Conservation (phyloP, 2,113 vertebrate species). For the human (Homo sapiens) region GRCh38 chr15:49038501-49039000, state of each 20-base stretch:
- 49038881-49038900: not conserved
- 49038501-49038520: not conserved
- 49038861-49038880: not conserved
- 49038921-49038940: not conserved
- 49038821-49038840: not conserved
- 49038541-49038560: not conserved
- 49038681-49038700: not conserved
- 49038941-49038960: conserved; percentile 42
- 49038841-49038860: conserved; percentile 26
- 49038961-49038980: conserved; percentile 36
- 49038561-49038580: not conserved
- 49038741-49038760: conserved; percentile 1
- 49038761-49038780: conserved; percentile 41
- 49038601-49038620: not conserved
- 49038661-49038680: not conserved
- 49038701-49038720: not conserved
- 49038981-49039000: conserved; percentile 29
- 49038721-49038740: not conserved
- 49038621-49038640: not conserved
- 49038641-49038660: not conserved
- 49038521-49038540: not conserved
- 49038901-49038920: not conserved
- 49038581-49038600: not conserved
- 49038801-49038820: conserved; percentile 10
- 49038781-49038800: not conserved